Percentiles rank a stretch among this genome's conserved stretches.
Evolutionary conservation across 2,113 vertebrate species (phyloP).

Genomic region (Elephas maximus): DNA sequence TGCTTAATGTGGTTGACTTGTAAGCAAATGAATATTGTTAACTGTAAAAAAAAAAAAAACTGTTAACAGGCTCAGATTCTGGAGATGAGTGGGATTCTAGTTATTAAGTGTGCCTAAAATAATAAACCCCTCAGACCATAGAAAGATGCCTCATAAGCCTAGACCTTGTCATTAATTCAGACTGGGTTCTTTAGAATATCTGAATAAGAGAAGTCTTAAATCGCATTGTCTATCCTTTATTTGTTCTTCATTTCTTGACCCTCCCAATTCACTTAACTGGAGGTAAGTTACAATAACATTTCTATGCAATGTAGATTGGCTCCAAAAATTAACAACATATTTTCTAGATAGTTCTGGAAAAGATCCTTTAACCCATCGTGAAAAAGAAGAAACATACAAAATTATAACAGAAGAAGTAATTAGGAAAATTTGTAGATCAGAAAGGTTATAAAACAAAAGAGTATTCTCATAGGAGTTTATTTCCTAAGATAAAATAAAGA

Average conservation of each 20-base stretch:
- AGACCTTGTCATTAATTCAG: not conserved
- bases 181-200: not conserved
- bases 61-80: not conserved
- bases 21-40: conserved; percentile 22
- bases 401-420: not conserved
- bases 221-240: conserved; percentile 25
- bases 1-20: conserved; percentile 11
- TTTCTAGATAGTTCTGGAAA: not conserved
- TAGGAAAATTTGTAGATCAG: not conserved
- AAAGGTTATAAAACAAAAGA: not conserved
- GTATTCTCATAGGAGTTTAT: not conserved
- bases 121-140: not conserved
- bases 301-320: not conserved
- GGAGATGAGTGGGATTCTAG: not conserved
- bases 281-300: conserved; percentile 26
- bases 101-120: not conserved
- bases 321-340: not conserved
- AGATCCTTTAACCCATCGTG: not conserved
- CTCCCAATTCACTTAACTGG: not conserved
- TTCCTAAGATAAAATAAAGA: not conserved
- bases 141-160: not conserved
- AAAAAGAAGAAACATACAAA: not conserved
- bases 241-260: conserved; percentile 37
- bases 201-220: not conserved
- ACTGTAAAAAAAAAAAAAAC: not conserved